These are phyloP conservation scores for Podarcis cretensis DNA, from an alignment of 2,113 vertebrate species.

Conservation along the genomic window DNA sequence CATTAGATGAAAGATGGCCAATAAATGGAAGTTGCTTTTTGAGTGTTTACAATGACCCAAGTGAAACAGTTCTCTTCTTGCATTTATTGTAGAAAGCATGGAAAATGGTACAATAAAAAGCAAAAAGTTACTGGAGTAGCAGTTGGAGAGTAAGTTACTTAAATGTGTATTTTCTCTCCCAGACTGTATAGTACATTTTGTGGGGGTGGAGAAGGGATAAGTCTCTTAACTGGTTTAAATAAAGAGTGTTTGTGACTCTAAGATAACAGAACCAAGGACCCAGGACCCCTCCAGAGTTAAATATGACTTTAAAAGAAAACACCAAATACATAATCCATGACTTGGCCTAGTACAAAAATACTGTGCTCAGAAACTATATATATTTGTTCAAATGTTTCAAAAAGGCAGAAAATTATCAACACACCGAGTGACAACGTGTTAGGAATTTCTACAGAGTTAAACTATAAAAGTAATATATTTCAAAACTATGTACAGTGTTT, in stretches of 20 bases:
- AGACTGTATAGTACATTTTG: neutral
- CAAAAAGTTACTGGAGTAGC: slow-evolving; percentile 27
- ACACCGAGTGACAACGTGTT: slow-evolving; percentile 65
- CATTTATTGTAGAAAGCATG: slow-evolving; percentile 73
- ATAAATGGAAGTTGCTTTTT: neutral
- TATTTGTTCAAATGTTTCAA: slow-evolving; percentile 73
- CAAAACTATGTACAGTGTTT: slow-evolving; percentile 75
- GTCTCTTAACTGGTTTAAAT: slow-evolving; percentile 14
- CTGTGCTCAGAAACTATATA: slow-evolving; percentile 74
- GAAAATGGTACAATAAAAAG: slow-evolving; percentile 58
- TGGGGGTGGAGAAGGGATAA: neutral
- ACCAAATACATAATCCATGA: slow-evolving; percentile 70
- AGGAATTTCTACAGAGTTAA: slow-evolving; percentile 57
- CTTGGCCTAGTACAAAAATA: slow-evolving; percentile 79
- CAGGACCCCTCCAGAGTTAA: slow-evolving; percentile 32
- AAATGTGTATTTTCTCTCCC: neutral
- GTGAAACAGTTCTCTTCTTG: neutral
- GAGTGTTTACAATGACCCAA: neutral
- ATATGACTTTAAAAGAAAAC: slow-evolving; percentile 60
- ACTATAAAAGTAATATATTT: slow-evolving; percentile 66
- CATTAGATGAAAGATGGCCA: neutral
- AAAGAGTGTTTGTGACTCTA: neutral
- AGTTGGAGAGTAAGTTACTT: slow-evolving; percentile 32
- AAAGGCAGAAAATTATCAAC: slow-evolving; percentile 70
- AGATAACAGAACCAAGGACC: slow-evolving; percentile 4